These are phyloP conservation scores for Tolypeutes matacus DNA, from an alignment of 2,797 vertebrate genomes.

Conservation along the genomic window DNA sequence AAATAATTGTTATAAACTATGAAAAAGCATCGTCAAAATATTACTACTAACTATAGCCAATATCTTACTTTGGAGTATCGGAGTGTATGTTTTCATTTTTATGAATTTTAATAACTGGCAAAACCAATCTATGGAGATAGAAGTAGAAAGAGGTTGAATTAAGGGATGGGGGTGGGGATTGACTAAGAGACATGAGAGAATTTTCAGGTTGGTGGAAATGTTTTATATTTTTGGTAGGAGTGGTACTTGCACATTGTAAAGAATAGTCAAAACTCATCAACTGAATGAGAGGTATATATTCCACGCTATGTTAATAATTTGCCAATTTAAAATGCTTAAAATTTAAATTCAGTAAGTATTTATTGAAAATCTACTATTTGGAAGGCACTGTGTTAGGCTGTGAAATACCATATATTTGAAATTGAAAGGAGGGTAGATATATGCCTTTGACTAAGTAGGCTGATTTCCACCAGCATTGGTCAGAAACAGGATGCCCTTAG, in stretches of 20 bases:
- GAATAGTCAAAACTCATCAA: not conserved
- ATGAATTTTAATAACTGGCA: not conserved
- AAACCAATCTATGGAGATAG: not conserved
- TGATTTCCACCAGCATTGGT: not conserved
- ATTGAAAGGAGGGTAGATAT: not conserved
- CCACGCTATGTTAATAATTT: constrained; percentile 11
- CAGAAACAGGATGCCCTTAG: constrained; percentile 49
- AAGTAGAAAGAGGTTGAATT: constrained; percentile 41
- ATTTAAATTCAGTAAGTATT: not conserved
- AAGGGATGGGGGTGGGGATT: not conserved
- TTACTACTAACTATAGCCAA: too few relatives aligned
- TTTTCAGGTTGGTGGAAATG: not conserved
- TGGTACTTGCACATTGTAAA: not conserved
- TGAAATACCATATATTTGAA: not conserved
- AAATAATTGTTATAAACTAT: too few relatives aligned
- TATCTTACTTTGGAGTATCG: too few relatives aligned
- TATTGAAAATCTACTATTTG: constrained; percentile 38
- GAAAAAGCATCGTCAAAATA: too few relatives aligned
- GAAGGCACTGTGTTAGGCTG: not conserved
- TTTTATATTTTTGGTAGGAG: not conserved
- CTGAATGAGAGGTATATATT: not conserved
- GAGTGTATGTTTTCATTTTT: not conserved
- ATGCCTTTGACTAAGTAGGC: not conserved
- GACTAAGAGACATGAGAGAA: not conserved
- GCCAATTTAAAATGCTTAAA: not conserved